Conservation (phyloP, 1,140 invertebrate species). For the Prorops nasuta region DNA sequence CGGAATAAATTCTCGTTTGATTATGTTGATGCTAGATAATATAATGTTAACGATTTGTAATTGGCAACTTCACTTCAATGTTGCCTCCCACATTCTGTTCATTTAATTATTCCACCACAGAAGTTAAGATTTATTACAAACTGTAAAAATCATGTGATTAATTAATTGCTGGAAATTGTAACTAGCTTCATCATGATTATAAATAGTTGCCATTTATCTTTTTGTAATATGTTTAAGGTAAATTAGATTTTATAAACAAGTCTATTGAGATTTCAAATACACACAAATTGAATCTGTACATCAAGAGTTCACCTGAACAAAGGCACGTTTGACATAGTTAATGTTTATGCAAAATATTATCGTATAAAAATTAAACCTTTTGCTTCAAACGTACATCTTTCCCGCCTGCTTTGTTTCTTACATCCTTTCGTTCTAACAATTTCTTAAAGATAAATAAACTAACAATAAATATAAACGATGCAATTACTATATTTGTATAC, state of each 20-base stretch:
- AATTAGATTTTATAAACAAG: neutral
- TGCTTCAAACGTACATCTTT: no score
- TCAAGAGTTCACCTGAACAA: constrained; percentile 39
- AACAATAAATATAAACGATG: constrained; percentile 40
- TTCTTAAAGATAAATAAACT: no score
- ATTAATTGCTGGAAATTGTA: neutral
- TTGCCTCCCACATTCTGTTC: no score
- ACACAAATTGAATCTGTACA: constrained; percentile 28
- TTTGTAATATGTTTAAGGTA: neutral
- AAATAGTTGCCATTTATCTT: constrained; percentile 9
- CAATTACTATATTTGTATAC: constrained; percentile 25
- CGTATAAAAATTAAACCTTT: constrained; percentile 29
- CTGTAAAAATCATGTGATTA: neutral
- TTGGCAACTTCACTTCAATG: neutral
- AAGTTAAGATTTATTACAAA: no score
- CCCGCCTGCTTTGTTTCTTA: constrained; percentile 6
- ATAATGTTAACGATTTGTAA: constrained; percentile 5
- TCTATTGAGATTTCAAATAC: constrained; percentile 5
- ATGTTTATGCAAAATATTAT: constrained; percentile 32
- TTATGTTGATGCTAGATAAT: constrained; percentile 11
- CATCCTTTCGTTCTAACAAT: constrained; percentile 2
- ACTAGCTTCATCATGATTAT: neutral
- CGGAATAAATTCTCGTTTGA: neutral
- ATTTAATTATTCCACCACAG: no score
- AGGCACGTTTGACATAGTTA: constrained; percentile 44